Evolutionary conservation across 2,113 vertebrate genomes (phyloP).

Genomic region (Thunnus thynnus): DNA sequence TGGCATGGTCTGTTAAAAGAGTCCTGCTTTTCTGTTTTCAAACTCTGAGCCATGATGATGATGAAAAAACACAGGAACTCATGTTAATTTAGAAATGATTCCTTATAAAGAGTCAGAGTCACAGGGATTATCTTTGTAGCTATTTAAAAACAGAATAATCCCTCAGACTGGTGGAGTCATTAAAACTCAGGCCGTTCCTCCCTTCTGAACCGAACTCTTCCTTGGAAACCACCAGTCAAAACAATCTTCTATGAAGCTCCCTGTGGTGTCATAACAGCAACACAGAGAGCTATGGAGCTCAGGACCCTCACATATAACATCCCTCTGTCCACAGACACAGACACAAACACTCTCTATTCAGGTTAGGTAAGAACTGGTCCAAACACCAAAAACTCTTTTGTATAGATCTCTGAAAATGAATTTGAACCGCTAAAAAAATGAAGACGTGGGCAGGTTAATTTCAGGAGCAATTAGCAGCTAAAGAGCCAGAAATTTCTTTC

Average conservation of each 20-base stretch:
- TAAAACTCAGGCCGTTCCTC: slow-evolving; percentile 57
- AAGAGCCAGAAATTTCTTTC: no score
- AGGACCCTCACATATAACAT: slow-evolving; percentile 16
- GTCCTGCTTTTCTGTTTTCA: neutral
- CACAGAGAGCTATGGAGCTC: neutral
- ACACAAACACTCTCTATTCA: neutral
- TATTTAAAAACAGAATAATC: slow-evolving; percentile 22
- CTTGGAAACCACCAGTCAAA: slow-evolving; percentile 67
- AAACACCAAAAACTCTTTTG: neutral
- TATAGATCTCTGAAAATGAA: neutral
- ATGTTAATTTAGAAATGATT: slow-evolving; percentile 17
- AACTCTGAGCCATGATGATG: neutral
- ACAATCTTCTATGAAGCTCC: slow-evolving; percentile 56
- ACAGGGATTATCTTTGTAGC: slow-evolving; percentile 9
- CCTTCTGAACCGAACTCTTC: slow-evolving; percentile 51
- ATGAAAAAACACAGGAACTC: neutral
- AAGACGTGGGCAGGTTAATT: neutral
- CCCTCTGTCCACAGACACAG: neutral
- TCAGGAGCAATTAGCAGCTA: no score
- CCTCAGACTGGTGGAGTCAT: slow-evolving; percentile 64
- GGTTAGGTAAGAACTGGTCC: slow-evolving; percentile 1
- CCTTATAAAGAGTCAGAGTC: neutral
- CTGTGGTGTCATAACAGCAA: slow-evolving; percentile 56
- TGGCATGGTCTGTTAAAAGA: neutral
- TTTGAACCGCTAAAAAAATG: neutral